These are phyloP conservation scores for Orius laevigatus DNA, from an alignment of 1,140 invertebrate species.

Conservation along the genomic window DNA sequence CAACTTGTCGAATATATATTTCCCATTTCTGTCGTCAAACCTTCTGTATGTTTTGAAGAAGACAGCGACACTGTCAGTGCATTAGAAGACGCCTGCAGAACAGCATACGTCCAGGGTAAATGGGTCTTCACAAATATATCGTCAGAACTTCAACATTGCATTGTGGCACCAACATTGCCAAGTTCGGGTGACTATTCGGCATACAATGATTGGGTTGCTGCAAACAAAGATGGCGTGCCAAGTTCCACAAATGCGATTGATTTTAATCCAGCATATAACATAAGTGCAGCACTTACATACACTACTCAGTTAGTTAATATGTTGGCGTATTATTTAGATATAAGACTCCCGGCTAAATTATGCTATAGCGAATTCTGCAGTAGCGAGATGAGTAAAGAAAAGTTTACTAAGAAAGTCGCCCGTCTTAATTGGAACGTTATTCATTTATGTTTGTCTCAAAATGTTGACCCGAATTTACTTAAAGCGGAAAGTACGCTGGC, in stretches of 20 bases:
- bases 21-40: conserved; percentile 43
- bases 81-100: conserved; percentile 56
- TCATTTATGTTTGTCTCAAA: conserved; percentile 64
- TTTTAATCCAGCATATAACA: conserved; percentile 50
- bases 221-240: conserved; percentile 42
- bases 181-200: conserved; percentile 60
- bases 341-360: conserved; percentile 55
- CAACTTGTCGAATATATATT: conserved; percentile 62
- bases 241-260: conserved; percentile 36
- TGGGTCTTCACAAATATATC: conserved; percentile 52
- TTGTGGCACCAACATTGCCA: conserved; percentile 57
- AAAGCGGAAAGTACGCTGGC: conserved; percentile 52
- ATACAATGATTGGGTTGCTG: conserved; percentile 53
- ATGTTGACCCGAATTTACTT: conserved; percentile 42
- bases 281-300: conserved; percentile 62
- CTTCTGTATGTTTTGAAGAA: conserved; percentile 28
- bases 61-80: conserved; percentile 45
- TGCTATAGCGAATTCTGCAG: conserved; percentile 62
- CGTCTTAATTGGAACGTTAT: conserved; percentile 66
- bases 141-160: conserved; percentile 48
- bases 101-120: conserved; percentile 51
- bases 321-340: conserved; percentile 58
- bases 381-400: conserved; percentile 47
- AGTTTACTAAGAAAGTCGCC: conserved; percentile 56
- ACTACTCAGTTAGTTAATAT: conserved; percentile 65